Percentiles rank a stretch among this genome's conserved stretches.
These are phyloP conservation scores for Cuniculus paca DNA, from an alignment of 2,797 vertebrate genomes.

Conservation along the genomic window DNA sequence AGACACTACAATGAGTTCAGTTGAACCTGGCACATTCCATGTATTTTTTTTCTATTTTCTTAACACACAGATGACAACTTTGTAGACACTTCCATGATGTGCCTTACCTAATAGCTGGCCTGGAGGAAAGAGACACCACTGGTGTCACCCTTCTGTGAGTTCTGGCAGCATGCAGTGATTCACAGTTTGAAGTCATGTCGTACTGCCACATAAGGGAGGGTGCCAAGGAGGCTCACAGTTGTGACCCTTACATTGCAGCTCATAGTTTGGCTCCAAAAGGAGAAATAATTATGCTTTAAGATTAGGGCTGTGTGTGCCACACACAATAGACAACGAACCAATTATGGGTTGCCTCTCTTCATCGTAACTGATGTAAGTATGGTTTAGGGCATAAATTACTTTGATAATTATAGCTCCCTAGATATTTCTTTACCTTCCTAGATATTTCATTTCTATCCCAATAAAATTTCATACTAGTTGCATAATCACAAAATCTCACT, in stretches of 20 bases:
- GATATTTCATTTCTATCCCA: not conserved
- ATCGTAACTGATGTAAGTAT: constrained; percentile 44
- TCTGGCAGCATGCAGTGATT: not conserved
- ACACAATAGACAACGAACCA: constrained; percentile 44
- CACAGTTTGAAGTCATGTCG: not conserved
- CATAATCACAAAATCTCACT: constrained; percentile 46
- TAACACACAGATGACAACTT: constrained; percentile 67
- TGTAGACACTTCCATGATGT: constrained; percentile 39
- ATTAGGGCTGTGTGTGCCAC: not conserved
- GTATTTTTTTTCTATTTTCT: not conserved
- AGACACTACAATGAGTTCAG: not conserved
- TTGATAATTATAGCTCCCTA: constrained; percentile 58
- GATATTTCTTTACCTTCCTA: constrained; percentile 22
- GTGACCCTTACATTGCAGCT: not conserved
- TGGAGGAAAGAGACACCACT: not conserved
- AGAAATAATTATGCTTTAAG: constrained; percentile 49
- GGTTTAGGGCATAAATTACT: constrained; percentile 42
- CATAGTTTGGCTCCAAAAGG: not conserved
- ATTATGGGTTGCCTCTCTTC: not conserved
- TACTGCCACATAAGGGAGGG: not conserved
- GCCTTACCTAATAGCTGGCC: constrained; percentile 31
- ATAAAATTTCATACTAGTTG: not conserved
- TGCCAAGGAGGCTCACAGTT: not conserved
- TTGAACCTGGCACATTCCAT: not conserved
- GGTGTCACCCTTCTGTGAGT: not conserved